Evolutionary conservation across 1,140 invertebrate genomes (phyloP).

Genomic region (Diorhabda elongata): DNA sequence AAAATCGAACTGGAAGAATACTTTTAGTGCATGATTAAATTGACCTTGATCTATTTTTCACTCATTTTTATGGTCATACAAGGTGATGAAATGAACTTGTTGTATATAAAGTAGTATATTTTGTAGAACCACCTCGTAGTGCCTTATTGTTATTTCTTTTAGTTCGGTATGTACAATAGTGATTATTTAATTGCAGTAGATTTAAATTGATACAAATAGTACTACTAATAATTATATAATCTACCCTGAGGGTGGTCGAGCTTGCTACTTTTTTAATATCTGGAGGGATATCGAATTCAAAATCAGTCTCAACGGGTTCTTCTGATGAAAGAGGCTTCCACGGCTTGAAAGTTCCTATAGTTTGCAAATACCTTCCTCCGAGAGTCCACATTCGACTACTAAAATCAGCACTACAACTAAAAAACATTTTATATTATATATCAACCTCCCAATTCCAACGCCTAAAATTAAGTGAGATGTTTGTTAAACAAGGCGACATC

Average conservation of each 20-base stretch:
- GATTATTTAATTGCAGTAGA: not conserved
- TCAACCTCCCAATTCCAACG: too few species aligned
- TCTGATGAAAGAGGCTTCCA: constrained; percentile 51
- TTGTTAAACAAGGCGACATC: too few species aligned
- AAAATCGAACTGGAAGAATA: too few species aligned
- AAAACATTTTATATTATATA: constrained; percentile 9
- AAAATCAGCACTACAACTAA: constrained; percentile 66
- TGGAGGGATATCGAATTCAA: constrained; percentile 54
- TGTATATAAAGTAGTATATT: too few species aligned
- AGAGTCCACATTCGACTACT: constrained; percentile 66
- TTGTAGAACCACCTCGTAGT: too few species aligned
- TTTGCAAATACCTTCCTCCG: constrained; percentile 63
- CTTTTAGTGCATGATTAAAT: too few species aligned
- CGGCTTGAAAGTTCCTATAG: constrained; percentile 60
- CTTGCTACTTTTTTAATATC: constrained; percentile 63
- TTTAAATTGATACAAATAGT: not conserved
- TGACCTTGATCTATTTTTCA: too few species aligned
- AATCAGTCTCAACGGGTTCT: constrained; percentile 27
- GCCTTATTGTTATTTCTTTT: too few species aligned
- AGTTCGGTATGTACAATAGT: too few species aligned
- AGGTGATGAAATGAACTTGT: too few species aligned
- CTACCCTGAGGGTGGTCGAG: constrained; percentile 61
- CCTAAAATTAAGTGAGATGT: too few species aligned
- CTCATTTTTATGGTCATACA: too few species aligned
- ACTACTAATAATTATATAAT: not conserved